Conservation (phyloP, 2,113 vertebrate species). For the Solenodon paradoxus region DNA sequence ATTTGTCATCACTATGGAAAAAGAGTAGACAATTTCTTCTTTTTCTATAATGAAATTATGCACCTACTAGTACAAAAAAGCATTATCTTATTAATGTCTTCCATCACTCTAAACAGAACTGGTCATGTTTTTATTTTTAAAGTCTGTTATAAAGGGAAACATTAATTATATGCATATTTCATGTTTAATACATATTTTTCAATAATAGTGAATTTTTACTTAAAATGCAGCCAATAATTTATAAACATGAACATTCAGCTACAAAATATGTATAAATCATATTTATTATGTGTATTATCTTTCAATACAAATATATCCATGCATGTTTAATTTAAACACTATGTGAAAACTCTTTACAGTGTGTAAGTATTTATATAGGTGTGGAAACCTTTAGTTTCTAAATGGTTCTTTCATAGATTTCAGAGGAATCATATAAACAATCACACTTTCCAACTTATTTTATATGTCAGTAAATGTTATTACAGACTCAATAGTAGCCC, state of each 20-base stretch:
- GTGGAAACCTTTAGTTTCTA: constrained; percentile 9
- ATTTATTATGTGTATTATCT: not conserved
- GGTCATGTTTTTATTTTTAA: not conserved
- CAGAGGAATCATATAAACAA: not conserved
- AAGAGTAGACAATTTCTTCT: not conserved
- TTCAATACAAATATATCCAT: not conserved
- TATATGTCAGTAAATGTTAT: not conserved
- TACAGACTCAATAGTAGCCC: not conserved
- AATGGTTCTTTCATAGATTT: constrained; percentile 18
- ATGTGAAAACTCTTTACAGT: not conserved
- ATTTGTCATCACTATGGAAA: not conserved
- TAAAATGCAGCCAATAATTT: not conserved
- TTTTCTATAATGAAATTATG: not conserved
- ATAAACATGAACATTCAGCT: not conserved
- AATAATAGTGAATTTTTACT: not conserved
- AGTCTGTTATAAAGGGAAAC: not conserved
- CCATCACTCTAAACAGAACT: not conserved
- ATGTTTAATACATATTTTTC: not conserved
- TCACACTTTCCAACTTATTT: constrained; percentile 28
- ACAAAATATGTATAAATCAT: not conserved
- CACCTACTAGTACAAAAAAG: not conserved
- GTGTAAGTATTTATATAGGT: not conserved
- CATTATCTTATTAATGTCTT: not conserved
- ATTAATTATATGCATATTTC: not conserved
- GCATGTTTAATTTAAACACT: not conserved